Conservation (phyloP, 2,888 invertebrate genomes). For the Ptilodon capucinus region DNA sequence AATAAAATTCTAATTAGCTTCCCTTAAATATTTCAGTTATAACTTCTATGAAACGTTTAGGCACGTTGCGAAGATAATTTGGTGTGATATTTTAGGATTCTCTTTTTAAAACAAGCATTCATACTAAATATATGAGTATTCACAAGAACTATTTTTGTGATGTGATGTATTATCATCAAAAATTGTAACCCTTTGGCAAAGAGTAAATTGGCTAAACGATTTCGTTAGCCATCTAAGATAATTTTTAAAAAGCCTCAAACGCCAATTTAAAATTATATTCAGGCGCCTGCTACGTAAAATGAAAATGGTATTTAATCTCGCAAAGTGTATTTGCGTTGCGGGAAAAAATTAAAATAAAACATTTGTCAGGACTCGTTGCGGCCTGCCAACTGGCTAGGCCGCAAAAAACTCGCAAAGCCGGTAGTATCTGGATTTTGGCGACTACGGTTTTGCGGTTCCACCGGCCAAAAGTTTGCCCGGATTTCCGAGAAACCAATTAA, state of each 20-base stretch:
- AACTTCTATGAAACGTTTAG: background rate
- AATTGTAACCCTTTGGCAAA: too few species aligned
- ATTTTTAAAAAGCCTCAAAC: conserved; percentile 30
- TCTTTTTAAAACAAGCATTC: too few species aligned
- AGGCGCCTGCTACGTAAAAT: conserved; percentile 23
- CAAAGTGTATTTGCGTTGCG: conserved; percentile 37
- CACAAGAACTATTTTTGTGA: too few species aligned
- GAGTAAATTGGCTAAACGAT: conserved; percentile 7
- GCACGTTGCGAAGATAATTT: too few species aligned
- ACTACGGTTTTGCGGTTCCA: conserved; percentile 53
- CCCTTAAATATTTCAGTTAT: background rate
- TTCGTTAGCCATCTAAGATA: conserved; percentile 17
- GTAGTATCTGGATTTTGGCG: conserved; percentile 46
- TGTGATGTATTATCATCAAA: too few species aligned
- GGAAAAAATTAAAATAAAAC: conserved; percentile 30
- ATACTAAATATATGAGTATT: too few species aligned
- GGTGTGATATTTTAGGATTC: too few species aligned
- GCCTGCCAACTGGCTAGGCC: conserved; percentile 46
- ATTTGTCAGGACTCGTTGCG: conserved; percentile 42
- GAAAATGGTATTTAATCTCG: conserved; percentile 33
- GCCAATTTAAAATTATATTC: conserved; percentile 14
- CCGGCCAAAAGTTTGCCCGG: conserved; percentile 25
- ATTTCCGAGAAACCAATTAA: conserved; percentile 26
- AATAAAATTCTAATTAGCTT: background rate
- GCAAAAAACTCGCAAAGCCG: conserved; percentile 48